Evolutionary conservation across 2,888 invertebrate species (phyloP).

Genomic region (Fabriciana adippe): DNA sequence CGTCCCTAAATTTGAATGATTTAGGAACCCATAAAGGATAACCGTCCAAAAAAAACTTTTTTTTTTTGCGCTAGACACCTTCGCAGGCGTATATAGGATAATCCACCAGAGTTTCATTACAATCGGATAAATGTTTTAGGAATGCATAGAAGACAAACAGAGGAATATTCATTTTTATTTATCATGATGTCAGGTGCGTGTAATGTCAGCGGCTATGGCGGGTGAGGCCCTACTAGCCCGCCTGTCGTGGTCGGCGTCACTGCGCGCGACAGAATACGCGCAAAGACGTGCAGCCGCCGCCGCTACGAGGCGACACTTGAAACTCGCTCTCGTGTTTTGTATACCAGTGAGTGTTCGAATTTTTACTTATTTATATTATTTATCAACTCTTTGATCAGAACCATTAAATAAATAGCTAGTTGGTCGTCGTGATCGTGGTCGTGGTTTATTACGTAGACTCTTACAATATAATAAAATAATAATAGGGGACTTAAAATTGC

Average conservation of each 20-base stretch:
- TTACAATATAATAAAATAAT: neutral
- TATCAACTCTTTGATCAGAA: no score
- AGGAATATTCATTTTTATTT: neutral
- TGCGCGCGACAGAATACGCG: slow-evolving; percentile 91
- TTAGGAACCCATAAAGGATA: no score
- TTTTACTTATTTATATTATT: neutral
- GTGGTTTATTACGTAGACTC: neutral
- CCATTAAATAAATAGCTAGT: neutral
- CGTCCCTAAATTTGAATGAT: no score
- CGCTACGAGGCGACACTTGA: slow-evolving; percentile 86
- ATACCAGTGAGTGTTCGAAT: slow-evolving; percentile 85
- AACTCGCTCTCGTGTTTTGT: slow-evolving; percentile 93
- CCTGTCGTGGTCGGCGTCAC: slow-evolving; percentile 95
- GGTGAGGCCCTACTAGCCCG: slow-evolving; percentile 96
- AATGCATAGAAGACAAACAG: no score
- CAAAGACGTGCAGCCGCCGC: slow-evolving; percentile 89
- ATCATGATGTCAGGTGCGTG: slow-evolving; percentile 83
- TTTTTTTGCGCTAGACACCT: no score
- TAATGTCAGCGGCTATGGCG: slow-evolving; percentile 94
- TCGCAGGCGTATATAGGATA: no score
- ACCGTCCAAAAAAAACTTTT: no score
- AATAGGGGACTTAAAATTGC: no score
- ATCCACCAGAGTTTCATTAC: no score
- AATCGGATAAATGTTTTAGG: no score
- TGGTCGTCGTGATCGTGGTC: neutral